Percentiles rank a stretch among this genome's conserved stretches.
These are phyloP conservation scores for Scomber colias DNA, from an alignment of 2,113 vertebrate species.

Conservation along the genomic window DNA sequence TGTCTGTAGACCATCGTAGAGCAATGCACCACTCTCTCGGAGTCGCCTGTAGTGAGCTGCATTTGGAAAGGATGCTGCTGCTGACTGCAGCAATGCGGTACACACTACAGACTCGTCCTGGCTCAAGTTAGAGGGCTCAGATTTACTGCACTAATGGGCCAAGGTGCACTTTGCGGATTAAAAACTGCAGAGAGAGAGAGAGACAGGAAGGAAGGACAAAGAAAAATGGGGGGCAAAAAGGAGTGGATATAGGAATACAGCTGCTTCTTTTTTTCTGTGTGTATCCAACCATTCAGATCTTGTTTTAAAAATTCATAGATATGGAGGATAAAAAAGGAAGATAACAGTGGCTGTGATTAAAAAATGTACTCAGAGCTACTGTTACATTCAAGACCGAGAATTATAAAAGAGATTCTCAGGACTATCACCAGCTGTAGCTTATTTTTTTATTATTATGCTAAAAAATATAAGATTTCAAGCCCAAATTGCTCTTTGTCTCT, in stretches of 20 bases:
- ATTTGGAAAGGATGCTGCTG: slow-evolving; percentile 60
- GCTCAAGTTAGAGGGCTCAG: slow-evolving; percentile 73
- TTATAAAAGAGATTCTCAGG: not conserved
- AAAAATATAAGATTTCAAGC: not conserved
- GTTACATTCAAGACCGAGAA: not conserved
- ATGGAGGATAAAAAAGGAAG: not conserved
- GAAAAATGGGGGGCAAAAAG: slow-evolving; percentile 14
- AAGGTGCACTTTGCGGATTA: slow-evolving; percentile 76
- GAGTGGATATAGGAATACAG: slow-evolving; percentile 13
- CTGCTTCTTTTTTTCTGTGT: not conserved
- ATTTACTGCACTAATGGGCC: slow-evolving; percentile 77
- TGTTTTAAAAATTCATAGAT: not conserved
- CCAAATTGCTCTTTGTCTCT: not conserved
- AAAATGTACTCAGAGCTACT: not conserved
- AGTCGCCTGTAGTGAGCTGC: slow-evolving; percentile 68
- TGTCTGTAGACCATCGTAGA: slow-evolving; percentile 20
- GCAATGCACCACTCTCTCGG: slow-evolving; percentile 69
- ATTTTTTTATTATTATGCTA: not conserved
- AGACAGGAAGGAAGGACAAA: not conserved
- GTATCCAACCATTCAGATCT: not conserved
- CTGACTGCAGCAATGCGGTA: slow-evolving; percentile 84
- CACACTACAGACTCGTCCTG: slow-evolving; percentile 65
- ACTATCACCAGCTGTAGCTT: no score
- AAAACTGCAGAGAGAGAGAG: slow-evolving; percentile 60
- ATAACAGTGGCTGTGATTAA: not conserved